These are phyloP conservation scores for Ambastaia sidthimunki DNA, from an alignment of 2,797 vertebrate genomes.

Conservation along the genomic window DNA sequence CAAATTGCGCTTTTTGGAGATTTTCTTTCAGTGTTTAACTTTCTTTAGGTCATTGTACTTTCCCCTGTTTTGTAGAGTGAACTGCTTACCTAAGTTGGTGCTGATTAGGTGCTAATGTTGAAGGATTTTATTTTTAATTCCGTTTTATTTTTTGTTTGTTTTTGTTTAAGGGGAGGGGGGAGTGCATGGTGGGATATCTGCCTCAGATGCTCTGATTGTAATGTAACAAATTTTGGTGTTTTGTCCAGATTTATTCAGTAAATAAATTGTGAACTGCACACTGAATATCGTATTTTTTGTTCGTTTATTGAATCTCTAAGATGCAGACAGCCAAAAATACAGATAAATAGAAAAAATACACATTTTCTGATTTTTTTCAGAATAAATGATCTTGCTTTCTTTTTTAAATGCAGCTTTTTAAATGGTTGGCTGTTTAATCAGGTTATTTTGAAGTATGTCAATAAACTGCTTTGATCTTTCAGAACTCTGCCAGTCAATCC, in stretches of 20 bases:
- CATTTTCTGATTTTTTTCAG: too few relatives aligned
- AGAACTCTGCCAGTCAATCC: too few relatives aligned
- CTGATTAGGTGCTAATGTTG: slow-evolving; percentile 93
- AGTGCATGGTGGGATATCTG: slow-evolving; percentile 97
- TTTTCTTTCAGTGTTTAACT: slow-evolving; percentile 58
- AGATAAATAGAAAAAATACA: too few relatives aligned
- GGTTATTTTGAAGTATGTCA: not conserved
- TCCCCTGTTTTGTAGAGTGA: slow-evolving; percentile 79
- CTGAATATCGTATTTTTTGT: slow-evolving; percentile 69
- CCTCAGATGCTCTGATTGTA: slow-evolving; percentile 99
- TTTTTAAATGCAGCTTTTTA: too few relatives aligned
- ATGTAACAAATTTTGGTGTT: slow-evolving; percentile 99
- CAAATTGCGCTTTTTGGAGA: slow-evolving; percentile 75
- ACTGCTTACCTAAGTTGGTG: slow-evolving; percentile 86
- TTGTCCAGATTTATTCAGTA: slow-evolving; percentile 99
- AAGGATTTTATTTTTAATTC: slow-evolving; percentile 75
- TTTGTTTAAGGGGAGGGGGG: slow-evolving; percentile 76
- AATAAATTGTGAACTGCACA: slow-evolving; percentile 98
- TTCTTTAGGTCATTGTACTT: slow-evolving; percentile 74
- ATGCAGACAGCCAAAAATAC: too few relatives aligned
- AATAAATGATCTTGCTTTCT: too few relatives aligned
- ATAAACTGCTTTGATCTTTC: not conserved
- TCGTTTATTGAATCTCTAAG: not conserved
- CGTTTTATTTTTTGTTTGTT: slow-evolving; percentile 68
- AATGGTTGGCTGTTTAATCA: too few relatives aligned